phyloP scores from a whole-genome alignment of 2,888 invertebrate species.

The Tachina fera region DNA sequence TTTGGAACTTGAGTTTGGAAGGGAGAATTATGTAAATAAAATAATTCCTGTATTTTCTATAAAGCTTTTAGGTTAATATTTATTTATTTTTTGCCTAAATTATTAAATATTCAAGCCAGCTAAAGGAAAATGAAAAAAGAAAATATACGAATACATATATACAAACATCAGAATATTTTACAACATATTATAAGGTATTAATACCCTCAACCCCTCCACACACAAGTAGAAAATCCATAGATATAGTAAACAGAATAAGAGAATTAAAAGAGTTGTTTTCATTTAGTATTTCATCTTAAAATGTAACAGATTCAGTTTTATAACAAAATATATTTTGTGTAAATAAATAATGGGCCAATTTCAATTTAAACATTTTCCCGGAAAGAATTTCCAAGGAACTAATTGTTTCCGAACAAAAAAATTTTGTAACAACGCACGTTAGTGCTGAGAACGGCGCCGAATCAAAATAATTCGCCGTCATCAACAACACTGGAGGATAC shows the following conservation, averaged over 20 bases:
- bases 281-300: not conserved
- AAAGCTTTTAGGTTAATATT: constrained; percentile 7
- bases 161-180: not conserved
- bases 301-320: too few relatives aligned
- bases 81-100: constrained; percentile 9
- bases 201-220: constrained; percentile 13
- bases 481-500: too few relatives aligned
- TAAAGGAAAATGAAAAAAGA: not conserved
- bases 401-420: too few relatives aligned
- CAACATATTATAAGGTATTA: not conserved
- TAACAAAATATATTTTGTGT: too few relatives aligned
- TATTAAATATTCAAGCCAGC: constrained; percentile 16
- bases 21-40: not conserved
- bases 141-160: not conserved
- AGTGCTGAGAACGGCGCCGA: too few relatives aligned
- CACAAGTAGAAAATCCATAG: not conserved
- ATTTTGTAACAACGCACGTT: too few relatives aligned
- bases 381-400: too few relatives aligned
- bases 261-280: not conserved
- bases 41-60: not conserved
- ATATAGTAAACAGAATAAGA: not conserved
- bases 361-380: too few relatives aligned
- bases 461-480: too few relatives aligned
- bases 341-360: too few relatives aligned
- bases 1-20: constrained; percentile 12